Conservation (phyloP, 2,888 invertebrate genomes). For the Cabera pusaria region DNA sequence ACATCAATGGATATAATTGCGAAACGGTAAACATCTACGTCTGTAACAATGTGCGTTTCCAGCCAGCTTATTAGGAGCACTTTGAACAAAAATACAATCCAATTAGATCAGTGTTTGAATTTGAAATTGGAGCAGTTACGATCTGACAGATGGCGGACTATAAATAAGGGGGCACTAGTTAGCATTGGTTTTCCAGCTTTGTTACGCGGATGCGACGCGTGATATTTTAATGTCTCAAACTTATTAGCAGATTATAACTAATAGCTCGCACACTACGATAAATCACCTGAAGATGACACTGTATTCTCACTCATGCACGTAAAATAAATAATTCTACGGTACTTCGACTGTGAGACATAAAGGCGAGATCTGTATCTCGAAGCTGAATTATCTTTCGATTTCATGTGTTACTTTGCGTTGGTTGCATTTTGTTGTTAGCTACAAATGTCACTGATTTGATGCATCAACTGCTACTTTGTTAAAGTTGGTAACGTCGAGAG, state of each 20-base stretch:
- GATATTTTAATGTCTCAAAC: slow-evolving; percentile 70
- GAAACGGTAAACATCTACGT: slow-evolving; percentile 76
- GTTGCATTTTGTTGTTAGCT: slow-evolving; percentile 45
- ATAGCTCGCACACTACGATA: slow-evolving; percentile 5
- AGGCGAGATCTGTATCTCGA: neutral
- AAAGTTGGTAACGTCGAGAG: slow-evolving; percentile 53
- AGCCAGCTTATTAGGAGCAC: slow-evolving; percentile 73
- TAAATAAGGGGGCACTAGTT: slow-evolving; percentile 72
- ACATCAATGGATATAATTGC: slow-evolving; percentile 80
- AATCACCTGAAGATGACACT: slow-evolving; percentile 6
- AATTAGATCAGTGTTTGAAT: slow-evolving; percentile 77
- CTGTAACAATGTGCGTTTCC: slow-evolving; percentile 75
- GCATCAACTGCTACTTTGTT: slow-evolving; percentile 78
- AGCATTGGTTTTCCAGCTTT: slow-evolving; percentile 60
- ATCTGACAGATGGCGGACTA: slow-evolving; percentile 79
- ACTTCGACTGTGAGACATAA: slow-evolving; percentile 1
- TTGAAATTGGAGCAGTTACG: slow-evolving; percentile 74
- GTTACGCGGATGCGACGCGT: slow-evolving; percentile 48
- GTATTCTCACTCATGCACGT: no score
- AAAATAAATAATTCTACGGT: no score
- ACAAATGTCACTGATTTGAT: slow-evolving; percentile 75
- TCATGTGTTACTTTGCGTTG: slow-evolving; percentile 1
- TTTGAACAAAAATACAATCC: slow-evolving; percentile 80
- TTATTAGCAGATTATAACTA: slow-evolving; percentile 38
- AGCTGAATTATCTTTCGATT: no score